phyloP scores from a whole-genome alignment of 64 coral and sea anemone genomes.

The Stichodactyla mertensii region DNA sequence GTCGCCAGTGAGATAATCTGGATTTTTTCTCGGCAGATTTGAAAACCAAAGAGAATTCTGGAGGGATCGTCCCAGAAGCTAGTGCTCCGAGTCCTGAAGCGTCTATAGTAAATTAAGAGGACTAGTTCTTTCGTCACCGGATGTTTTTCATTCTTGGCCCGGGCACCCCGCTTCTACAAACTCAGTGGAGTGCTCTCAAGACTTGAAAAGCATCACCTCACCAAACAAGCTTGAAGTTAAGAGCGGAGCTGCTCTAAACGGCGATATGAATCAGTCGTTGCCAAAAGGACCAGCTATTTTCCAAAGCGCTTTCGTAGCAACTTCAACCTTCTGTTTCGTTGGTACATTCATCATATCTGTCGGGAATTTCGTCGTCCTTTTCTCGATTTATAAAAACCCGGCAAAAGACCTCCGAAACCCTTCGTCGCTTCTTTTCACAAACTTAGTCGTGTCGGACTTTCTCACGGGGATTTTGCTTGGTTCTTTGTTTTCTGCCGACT shows the following conservation, averaged over 20 bases:
- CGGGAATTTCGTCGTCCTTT: background rate
- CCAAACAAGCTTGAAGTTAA: no score
- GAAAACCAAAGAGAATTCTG: no score
- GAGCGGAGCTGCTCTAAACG: background rate
- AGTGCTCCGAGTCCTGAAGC: no score
- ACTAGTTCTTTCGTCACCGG: no score
- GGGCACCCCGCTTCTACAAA: no score
- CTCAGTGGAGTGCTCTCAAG: no score
- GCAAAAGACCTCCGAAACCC: background rate
- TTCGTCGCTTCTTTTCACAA: slow-evolving; percentile 5
- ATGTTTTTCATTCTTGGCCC: no score
- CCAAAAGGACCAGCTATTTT: background rate
- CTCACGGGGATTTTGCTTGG: background rate
- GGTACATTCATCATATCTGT: background rate
- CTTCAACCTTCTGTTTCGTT: background rate
- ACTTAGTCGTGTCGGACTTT: background rate
- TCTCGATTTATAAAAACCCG: background rate
- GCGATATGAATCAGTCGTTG: background rate
- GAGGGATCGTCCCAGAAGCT: no score
- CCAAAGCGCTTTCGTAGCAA: slow-evolving; percentile 1
- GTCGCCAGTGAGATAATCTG: no score
- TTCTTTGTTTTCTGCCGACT: background rate
- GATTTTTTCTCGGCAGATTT: no score
- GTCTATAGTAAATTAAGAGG: no score
- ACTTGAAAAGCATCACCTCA: no score